Base-by-base conservation (phyloP, 64 coral and sea anemone species). In the Montipora efflorescens region DNA sequence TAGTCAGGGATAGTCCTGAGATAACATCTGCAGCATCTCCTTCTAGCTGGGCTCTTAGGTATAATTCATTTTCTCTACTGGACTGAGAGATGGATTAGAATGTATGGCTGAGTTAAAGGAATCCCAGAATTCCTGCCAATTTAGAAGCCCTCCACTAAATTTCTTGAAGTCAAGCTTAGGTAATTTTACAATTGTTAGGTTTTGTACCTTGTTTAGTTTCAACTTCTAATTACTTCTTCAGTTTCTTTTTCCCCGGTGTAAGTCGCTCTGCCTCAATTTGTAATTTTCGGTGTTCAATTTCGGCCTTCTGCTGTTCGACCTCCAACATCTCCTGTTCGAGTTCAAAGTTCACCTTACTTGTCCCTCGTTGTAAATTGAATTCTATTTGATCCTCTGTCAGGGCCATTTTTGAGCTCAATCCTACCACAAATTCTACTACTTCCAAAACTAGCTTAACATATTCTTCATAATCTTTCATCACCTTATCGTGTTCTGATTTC, bases 111-210 rank as follows among this genome's bases (percentile, higher is more conserved):
- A 83, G 48, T 95, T 76, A 23, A 90, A 95, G 0, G 93, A 94
- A 74, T 94, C 85, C 76, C 88, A 95, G n/a, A 95, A 90, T 55
- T 9, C 76, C 12, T 43, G 46, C 94, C 94, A 95, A 73, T 80
- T 91, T 5, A 57, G 50, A 0, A 91, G 68, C 67, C 87, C 36
- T 10, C 80, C 78, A 9, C 79, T 79, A 91, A 90, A 91, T 55
- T 68, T 70, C 4, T 73, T 78, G 47, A 89, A 43, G 9, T 79
- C 69, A 0, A 90, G 84, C 22, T 95, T 95, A 2, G 81, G 71
- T 71, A 95, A 16, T 83, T 66, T 94, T 77, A 83, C 80, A 59
- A 22, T 43, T 36, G 50, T 52, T 83, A 52, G 16, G 49, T 59
- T 61, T 53, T 11, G 50, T 59, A 15, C 58, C 20, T 83, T 9